These are phyloP conservation scores for Myrmecophaga tridactyla DNA, from an alignment of 2,113 vertebrate species.

Conservation along the genomic window DNA sequence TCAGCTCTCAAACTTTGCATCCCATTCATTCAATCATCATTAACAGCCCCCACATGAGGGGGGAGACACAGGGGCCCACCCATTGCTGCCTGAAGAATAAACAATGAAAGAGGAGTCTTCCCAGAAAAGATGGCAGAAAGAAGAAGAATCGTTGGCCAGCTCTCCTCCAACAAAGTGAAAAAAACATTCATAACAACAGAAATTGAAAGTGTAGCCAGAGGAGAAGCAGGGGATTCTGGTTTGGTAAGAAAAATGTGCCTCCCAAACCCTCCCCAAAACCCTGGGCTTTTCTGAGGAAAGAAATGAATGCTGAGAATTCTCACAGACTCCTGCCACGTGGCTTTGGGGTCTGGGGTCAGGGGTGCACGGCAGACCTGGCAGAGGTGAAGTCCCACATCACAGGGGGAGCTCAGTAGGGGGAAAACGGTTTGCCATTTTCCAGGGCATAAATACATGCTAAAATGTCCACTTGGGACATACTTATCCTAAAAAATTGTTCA, in stretches of 20 bases:
- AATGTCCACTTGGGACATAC: neutral
- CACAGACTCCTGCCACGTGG: neutral
- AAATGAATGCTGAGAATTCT: neutral
- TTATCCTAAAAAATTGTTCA: neutral
- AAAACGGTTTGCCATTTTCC: neutral
- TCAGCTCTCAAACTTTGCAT: neutral
- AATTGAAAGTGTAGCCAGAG: neutral
- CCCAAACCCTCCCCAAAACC: neutral
- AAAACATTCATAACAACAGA: neutral
- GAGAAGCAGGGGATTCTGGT: neutral
- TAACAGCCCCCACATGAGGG: too few relatives aligned
- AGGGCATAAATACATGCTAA: neutral
- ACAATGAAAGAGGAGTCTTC: too few relatives aligned
- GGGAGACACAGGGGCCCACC: too few relatives aligned
- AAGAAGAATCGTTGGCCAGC: neutral
- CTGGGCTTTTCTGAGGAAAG: neutral
- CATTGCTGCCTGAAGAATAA: too few relatives aligned
- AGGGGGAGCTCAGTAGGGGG: neutral
- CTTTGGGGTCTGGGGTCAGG: accelerated
- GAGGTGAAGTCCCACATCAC: accelerated
- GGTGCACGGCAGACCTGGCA: accelerated
- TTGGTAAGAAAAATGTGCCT: neutral
- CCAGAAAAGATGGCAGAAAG: neutral
- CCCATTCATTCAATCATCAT: too few relatives aligned
- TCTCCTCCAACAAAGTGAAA: too few relatives aligned